A percentile compares a stretch with the other conserved stretches of the same genome.
phyloP scores from a whole-genome alignment of 2,888 invertebrate species.

The Mesoligia furuncula region DNA sequence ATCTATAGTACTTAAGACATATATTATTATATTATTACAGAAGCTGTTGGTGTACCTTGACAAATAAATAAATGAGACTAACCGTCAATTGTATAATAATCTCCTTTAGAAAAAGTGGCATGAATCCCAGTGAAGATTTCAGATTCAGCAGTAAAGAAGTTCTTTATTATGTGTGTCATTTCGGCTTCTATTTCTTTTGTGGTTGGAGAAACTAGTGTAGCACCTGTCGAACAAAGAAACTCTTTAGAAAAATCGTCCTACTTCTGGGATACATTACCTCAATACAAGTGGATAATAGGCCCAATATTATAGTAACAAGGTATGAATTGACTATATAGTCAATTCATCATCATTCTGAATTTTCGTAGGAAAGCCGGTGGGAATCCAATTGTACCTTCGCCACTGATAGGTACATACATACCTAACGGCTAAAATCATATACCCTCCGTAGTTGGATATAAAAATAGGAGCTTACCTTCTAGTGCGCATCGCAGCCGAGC shows the following conservation, averaged over 20 bases:
- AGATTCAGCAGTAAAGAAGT: constrained; percentile 5
- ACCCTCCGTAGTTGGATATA: too few species aligned
- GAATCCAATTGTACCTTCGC: too few species aligned
- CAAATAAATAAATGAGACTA: background rate
- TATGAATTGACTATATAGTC: background rate
- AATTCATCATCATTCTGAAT: too few species aligned
- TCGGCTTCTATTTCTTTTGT: constrained; percentile 23
- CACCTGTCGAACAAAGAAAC: constrained; percentile 38
- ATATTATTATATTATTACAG: too few species aligned
- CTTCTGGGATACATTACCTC: background rate
- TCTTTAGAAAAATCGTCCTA: background rate
- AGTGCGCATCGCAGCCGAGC: constrained; percentile 39
- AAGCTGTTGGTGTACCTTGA: background rate
- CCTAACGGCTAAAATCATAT: too few species aligned
- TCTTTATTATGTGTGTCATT: constrained; percentile 28
- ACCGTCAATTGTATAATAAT: constrained; percentile 50
- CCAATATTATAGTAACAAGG: background rate
- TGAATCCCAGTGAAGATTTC: constrained; percentile 57
- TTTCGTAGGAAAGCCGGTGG: too few species aligned
- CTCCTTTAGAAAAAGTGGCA: constrained; percentile 45
- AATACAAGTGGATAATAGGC: background rate
- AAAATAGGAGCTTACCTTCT: constrained; percentile 40
- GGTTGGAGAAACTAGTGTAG: constrained; percentile 49
- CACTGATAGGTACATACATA: too few species aligned
- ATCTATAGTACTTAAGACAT: too few species aligned